Percentiles rank a stretch among this genome's conserved stretches.
Conservation (phyloP, 23 tunicate species). For the Pegea sp. region DNA sequence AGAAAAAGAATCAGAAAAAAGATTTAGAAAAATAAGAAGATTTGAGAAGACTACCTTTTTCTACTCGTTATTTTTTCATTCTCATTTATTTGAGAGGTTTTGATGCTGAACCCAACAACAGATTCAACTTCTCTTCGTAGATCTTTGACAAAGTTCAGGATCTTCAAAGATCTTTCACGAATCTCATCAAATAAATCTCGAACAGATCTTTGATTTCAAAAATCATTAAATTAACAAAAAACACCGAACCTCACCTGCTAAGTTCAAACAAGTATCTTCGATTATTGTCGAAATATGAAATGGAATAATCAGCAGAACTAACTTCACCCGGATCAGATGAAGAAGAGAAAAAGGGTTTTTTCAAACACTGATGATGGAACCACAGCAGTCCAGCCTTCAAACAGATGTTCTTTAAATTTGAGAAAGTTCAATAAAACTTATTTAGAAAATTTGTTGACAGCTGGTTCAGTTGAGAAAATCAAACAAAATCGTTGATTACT, state of each 20-base stretch:
- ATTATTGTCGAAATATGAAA: conserved; percentile 1
- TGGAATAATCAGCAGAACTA: not conserved
- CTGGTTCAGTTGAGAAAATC: too few relatives aligned
- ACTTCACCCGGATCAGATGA: too few relatives aligned
- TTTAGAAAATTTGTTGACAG: too few relatives aligned
- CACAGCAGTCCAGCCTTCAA: conserved; percentile 68
- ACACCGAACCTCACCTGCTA: conserved; percentile 1
- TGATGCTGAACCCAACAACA: too few relatives aligned
- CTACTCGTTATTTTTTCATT: too few relatives aligned
- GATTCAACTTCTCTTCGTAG: conserved; percentile 30
- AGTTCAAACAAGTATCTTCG: conserved; percentile 71
- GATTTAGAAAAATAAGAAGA: too few relatives aligned
- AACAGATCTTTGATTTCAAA: conserved; percentile 11
- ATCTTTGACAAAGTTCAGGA: conserved; percentile 18
- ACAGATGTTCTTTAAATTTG: too few relatives aligned
- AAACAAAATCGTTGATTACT: too few relatives aligned
- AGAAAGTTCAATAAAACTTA: too few relatives aligned
- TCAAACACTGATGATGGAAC: conserved; percentile 78
- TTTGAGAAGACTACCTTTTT: too few relatives aligned
- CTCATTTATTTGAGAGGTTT: too few relatives aligned
- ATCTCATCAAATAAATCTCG: conserved; percentile 72
- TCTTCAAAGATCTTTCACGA: conserved; percentile 34
- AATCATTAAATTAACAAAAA: not conserved
- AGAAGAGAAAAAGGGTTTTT: conserved; percentile 68
- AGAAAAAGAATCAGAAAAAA: too few relatives aligned